Conservation (phyloP, 2,797 vertebrate species). For the Mareca penelope region DNA sequence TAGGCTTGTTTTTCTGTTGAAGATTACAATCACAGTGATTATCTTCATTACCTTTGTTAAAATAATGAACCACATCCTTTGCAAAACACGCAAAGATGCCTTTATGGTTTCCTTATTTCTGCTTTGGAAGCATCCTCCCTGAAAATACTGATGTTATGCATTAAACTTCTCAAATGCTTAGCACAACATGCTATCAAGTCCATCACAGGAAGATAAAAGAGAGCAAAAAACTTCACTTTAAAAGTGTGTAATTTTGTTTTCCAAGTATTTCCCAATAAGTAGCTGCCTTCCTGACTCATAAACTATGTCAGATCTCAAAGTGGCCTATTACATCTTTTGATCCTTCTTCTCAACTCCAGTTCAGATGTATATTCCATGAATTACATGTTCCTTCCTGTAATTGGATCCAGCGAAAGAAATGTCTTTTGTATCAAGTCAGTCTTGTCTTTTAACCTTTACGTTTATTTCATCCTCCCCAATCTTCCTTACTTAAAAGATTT, state of each 20-base stretch:
- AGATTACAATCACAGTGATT: neutral
- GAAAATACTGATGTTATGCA: neutral
- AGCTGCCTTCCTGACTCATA: neutral
- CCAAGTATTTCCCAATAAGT: neutral
- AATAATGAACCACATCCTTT: neutral
- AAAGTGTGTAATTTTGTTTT: neutral
- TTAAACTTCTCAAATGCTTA: neutral
- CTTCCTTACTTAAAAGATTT: constrained; percentile 3
- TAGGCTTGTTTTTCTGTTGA: neutral
- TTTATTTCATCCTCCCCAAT: neutral
- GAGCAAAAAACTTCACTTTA: neutral
- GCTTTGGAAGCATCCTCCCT: neutral
- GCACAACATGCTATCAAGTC: neutral
- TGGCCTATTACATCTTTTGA: neutral
- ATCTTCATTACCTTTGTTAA: neutral
- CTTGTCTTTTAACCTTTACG: neutral
- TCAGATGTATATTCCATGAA: neutral
- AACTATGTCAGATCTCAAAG: neutral
- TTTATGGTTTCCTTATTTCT: neutral
- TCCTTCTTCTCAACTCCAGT: neutral
- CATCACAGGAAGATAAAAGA: neutral
- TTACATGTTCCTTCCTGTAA: neutral
- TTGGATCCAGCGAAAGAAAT: neutral
- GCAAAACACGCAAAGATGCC: neutral
- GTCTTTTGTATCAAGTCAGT: neutral